Evolutionary conservation across 2,888 invertebrate species (phyloP), one percentile per base, ranked within the genome.

Genomic region (Mythimna vitellina): DNA sequence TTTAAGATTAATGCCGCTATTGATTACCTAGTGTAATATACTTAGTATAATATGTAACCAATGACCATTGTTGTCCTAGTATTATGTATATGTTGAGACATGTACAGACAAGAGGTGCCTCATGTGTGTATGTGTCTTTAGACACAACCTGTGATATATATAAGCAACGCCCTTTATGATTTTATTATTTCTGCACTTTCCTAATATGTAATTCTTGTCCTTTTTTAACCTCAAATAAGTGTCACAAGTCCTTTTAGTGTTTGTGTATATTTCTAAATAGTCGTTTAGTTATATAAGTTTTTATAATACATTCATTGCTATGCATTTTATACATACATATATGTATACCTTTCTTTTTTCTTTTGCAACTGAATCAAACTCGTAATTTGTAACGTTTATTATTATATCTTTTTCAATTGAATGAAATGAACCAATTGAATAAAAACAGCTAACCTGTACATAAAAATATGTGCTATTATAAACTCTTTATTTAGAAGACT

Each of bases 111-210:
- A 81, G 84, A 80, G 71, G 42, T 46, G 54, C 54, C 80, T 86
- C 85, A 70, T 86, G 81, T 84, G 86, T 81, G 81, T 89, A 86
- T 83, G 72, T 87, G 87, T 82, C 88, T 90, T 88, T 88, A 89
- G 84, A 90, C 77, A 80, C 88, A 89, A 92, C 92, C 93, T 93
- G 93, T 94, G 93, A 93, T 93, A 94, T 90, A 83, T 88, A 87
- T 89, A 89, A 87, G 88, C 89, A 89, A 89, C 89, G 82, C 89
- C 88, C 87, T 86, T 77, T 70, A 67, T 80, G 3, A 14, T 69
- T 49, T 58, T 35, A 17, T 61, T 75, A 65, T 85, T 86, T 85
- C 58, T 71, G n/a, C 51, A 49, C 76, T 81, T 80, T 53, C 12
- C 22, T 63, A 35, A 60, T 66, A 22, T 57, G n/a, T 75, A 61